A percentile compares a stretch with the other conserved stretches of the same genome.
Evolutionary conservation across 2,797 vertebrate genomes (phyloP).

Genomic region (Chrosomus eos): DNA sequence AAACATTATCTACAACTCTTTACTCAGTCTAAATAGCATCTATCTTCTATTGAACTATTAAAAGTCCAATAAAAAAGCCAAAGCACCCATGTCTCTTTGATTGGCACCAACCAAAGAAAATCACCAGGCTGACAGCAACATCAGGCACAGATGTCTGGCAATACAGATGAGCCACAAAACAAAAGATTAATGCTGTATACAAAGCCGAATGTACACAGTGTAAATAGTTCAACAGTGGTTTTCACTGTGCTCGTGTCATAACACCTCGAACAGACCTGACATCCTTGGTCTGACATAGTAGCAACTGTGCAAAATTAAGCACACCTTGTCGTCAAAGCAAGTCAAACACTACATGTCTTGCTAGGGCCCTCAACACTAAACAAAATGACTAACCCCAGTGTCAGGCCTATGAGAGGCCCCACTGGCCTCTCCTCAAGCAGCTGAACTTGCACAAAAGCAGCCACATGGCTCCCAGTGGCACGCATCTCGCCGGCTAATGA

Average conservation of each 20-base stretch:
- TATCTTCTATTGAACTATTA: constrained; percentile 10
- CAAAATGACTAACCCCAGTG: constrained; percentile 37
- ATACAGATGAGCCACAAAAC: constrained; percentile 56
- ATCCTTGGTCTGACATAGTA: background rate
- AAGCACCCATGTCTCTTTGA: background rate
- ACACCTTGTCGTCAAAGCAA: background rate
- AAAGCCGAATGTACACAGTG: constrained; percentile 24
- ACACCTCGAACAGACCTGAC: background rate
- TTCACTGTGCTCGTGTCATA: background rate
- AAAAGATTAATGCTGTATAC: constrained; percentile 60
- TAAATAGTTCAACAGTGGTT: constrained; percentile 35
- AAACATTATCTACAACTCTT: constrained; percentile 13
- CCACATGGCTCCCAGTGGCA: constrained; percentile 55
- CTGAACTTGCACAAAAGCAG: constrained; percentile 53
- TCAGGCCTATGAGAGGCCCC: constrained; percentile 42
- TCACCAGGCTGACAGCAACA: constrained; percentile 36
- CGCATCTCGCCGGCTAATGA: constrained; percentile 38
- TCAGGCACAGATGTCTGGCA: constrained; percentile 50
- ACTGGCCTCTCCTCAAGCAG: constrained; percentile 36
- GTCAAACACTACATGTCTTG: constrained; percentile 29
- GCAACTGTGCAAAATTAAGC: background rate
- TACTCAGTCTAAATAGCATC: constrained; percentile 10
- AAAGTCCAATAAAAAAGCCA: background rate
- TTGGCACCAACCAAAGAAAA: constrained; percentile 58
- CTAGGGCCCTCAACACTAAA: constrained; percentile 22